Evolutionary conservation across 2,888 invertebrate species (phyloP).

Genomic region (Pyrrhosoma nymphula): DNA sequence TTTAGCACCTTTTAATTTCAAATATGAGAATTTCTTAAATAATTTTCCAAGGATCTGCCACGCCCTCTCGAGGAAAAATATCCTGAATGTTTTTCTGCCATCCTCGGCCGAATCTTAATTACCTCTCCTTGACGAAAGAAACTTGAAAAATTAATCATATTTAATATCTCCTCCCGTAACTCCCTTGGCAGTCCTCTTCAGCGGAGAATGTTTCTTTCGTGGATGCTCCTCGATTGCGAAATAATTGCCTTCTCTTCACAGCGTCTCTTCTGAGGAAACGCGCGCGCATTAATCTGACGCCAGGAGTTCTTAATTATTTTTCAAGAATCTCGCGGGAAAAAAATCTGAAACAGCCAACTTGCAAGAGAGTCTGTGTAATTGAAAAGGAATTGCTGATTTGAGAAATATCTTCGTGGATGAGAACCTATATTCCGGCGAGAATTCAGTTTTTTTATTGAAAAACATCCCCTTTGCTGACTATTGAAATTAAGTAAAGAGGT

Average conservation of each 20-base stretch:
- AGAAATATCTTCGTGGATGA: not conserved
- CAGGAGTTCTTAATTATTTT: not conserved
- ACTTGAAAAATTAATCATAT: slow-evolving; percentile 32
- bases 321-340: not conserved
- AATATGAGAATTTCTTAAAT: not conserved
- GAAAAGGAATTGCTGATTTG: slow-evolving; percentile 5
- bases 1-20: not conserved
- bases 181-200: not conserved
- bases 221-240: not conserved
- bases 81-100: not conserved
- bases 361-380: not conserved
- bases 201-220: not conserved
- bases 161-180: not conserved
- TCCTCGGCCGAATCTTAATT: not conserved
- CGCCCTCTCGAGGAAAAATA: not conserved
- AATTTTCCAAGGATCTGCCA: not conserved
- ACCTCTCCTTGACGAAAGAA: not conserved
- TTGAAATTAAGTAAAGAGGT: not conserved
- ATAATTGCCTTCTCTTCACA: not conserved
- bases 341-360: not conserved
- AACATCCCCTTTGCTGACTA: not conserved
- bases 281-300: not conserved
- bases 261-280: not conserved
- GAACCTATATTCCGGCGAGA: not conserved
- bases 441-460: not conserved